Conservation (phyloP, 2,888 invertebrate species). For the Oxycera nigricornis region DNA sequence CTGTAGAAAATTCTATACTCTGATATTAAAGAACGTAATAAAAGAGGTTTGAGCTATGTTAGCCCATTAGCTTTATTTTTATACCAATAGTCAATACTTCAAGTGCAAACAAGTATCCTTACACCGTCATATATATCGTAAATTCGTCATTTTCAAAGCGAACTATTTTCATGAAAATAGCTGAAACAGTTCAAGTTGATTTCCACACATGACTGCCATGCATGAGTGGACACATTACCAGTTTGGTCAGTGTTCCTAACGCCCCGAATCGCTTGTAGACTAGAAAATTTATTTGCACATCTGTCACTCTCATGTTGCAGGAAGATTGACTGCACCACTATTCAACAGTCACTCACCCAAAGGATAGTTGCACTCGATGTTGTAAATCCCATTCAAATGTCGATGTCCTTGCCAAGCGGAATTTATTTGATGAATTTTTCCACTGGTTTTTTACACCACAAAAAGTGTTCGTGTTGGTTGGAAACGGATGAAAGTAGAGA, state of each 20-base stretch:
- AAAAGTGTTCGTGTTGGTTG: no score
- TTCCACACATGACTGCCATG: not conserved
- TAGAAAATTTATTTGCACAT: slow-evolving; percentile 30
- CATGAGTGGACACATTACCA: not conserved
- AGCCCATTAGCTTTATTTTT: no score
- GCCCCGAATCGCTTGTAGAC: not conserved
- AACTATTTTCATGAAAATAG: no score
- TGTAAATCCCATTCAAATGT: slow-evolving; percentile 20
- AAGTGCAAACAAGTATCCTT: no score
- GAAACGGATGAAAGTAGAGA: no score
- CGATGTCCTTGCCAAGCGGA: not conserved
- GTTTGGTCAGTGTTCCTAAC: slow-evolving; percentile 2
- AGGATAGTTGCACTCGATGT: not conserved
- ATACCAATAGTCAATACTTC: no score
- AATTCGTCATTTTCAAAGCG: no score
- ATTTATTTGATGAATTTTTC: not conserved
- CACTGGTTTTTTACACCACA: not conserved
- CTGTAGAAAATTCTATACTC: no score
- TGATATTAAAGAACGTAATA: no score
- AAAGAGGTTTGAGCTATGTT: no score
- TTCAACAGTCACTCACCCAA: not conserved
- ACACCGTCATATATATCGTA: no score
- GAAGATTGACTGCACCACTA: slow-evolving; percentile 29
- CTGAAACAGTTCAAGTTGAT: not conserved
- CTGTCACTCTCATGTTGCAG: slow-evolving; percentile 25